Evolutionary conservation across 2,888 invertebrate genomes (phyloP), one percentile per base, ranked within the genome.

Genomic region (Podabrus alpinus): DNA sequence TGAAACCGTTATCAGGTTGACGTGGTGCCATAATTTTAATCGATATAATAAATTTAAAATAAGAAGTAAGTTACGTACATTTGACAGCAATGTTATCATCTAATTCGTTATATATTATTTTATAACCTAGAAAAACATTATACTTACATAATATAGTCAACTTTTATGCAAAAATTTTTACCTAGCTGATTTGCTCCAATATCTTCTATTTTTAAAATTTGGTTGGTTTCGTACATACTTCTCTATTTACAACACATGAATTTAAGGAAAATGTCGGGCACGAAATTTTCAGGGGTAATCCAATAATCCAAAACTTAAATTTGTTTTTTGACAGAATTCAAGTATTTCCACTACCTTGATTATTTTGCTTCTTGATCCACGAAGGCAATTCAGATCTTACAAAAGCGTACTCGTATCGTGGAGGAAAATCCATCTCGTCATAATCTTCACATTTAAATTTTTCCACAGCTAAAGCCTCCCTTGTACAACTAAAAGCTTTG

Each of bases 1-100:
- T 11, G 21, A 60, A 75, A 71, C 29, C 72, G 72, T 73, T 75
- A 75, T 73, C 75, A 75, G 75, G 69, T 75, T 75, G 72, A 69
- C 62, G 69, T 69, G 15, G 64, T 68, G 24, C 25, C 67, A 72
- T 68, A 45, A 59, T 66, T 61, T 45, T 15, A 9, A 62, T 15
- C 64, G 45, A 64, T 66, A 59, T 16, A 62, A 15, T 15, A n/a
- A 15, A 15, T 17, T 69, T 60, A 60, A 24, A 16, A 21, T 64
- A 66, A 25, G n/a, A 17, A 17, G 13, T 21, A 17, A 70, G 24
- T 15, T 72, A 67, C 72, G 61, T 60, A 72, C 60, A 13, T 66
- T 64, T 64, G 62, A 19, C 17, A 19, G 17, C 15, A n/a, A 64
- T 19, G 13, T 64, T 64, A 19, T 19, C 17, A 2, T 64, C 21